Conservation (phyloP, 37 sponge, comb jelly and placozoan genomes). For the Oscarella lobularis region DNA sequence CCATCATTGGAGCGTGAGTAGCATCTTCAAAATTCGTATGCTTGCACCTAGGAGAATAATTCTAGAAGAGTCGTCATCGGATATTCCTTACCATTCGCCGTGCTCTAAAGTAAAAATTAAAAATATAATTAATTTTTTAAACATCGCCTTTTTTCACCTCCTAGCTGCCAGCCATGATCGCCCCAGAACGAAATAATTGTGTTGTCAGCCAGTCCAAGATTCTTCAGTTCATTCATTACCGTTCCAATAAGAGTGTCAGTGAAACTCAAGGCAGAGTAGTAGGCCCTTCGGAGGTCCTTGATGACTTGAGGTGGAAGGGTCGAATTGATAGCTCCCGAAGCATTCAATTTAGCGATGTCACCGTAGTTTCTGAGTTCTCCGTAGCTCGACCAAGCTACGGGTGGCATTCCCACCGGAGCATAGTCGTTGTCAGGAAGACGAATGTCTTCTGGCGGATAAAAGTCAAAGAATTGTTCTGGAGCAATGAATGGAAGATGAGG, state of each 20-base stretch:
- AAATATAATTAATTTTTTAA: not conserved
- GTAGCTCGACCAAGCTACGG: slow-evolving; percentile 22
- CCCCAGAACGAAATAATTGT: slow-evolving; percentile 28
- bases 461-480: slow-evolving; percentile 13
- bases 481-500: slow-evolving; percentile 32
- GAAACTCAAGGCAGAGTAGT: slow-evolving; percentile 24
- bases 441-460: slow-evolving; percentile 13
- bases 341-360: not conserved
- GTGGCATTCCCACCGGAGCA: slow-evolving; percentile 19
- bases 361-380: not conserved
- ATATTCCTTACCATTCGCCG: slow-evolving; percentile 2
- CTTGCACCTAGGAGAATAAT: slow-evolving; percentile 18
- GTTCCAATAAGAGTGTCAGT: slow-evolving; percentile 24
- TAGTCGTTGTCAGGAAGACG: slow-evolving; percentile 5
- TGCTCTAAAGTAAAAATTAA: not conserved
- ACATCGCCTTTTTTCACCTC: not conserved
- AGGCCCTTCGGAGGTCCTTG: not conserved
- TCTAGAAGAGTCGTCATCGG: not conserved
- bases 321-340: not conserved
- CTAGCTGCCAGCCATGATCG: slow-evolving; percentile 44
- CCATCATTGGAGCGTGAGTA: slow-evolving; percentile 29
- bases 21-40: slow-evolving; percentile 44
- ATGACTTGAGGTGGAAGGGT: not conserved
- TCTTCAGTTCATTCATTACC: slow-evolving; percentile 15
- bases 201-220: slow-evolving; percentile 10